Percentiles rank a stretch among this genome's conserved stretches.
phyloP scores from a whole-genome alignment of 2,113 vertebrate genomes.

The Cochlearius cochlearius region DNA sequence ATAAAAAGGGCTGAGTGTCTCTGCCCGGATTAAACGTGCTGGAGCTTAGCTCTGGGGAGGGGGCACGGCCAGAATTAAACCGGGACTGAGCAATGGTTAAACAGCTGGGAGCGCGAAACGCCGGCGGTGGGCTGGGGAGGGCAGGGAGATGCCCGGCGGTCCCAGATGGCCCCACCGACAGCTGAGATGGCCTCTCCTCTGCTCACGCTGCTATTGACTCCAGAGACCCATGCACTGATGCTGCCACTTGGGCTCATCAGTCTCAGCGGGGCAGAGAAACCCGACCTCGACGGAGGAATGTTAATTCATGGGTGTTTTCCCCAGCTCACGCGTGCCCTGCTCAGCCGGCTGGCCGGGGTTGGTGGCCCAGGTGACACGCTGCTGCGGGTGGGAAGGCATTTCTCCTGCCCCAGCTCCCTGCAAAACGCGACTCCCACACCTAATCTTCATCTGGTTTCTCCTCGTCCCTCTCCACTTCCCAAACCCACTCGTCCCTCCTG shows the following conservation, averaged over 20 bases:
- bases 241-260: slow-evolving; percentile 68
- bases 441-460: not conserved
- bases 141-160: slow-evolving; percentile 25
- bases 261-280: slow-evolving; percentile 44
- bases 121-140: not conserved
- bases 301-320: not conserved
- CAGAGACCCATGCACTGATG: not conserved
- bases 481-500: slow-evolving; percentile 4
- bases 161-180: slow-evolving; percentile 70
- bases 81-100: not conserved
- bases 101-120: slow-evolving; percentile 27
- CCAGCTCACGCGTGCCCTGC: not conserved
- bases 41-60: slow-evolving; percentile 8
- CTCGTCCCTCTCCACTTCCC: not conserved
- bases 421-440: not conserved
- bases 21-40: slow-evolving; percentile 42
- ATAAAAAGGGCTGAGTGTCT: slow-evolving; percentile 36
- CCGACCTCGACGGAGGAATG: not conserved
- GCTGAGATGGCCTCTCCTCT: slow-evolving; percentile 56
- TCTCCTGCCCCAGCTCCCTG: not conserved
- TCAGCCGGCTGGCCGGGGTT: not conserved
- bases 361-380: not conserved
- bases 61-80: not conserved
- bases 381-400: not conserved
- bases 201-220: not conserved